Base-by-base conservation (phyloP, 2,888 invertebrate species). In the Plutella xylostella region DNA sequence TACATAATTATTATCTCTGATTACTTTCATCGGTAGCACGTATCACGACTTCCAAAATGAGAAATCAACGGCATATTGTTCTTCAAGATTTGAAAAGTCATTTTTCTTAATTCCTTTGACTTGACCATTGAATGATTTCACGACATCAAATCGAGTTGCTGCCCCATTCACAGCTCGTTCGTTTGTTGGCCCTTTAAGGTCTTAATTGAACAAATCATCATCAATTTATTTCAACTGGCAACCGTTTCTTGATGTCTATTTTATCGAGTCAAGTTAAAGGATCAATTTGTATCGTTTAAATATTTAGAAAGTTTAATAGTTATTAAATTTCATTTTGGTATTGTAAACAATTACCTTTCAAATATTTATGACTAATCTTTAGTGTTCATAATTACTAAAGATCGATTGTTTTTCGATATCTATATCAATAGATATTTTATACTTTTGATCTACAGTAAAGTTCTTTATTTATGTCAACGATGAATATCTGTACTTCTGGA, bases 141-240 rank as follows among this genome's bases (percentile, higher is more conserved):
- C 60, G 61, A 66, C 61, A 28, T 46, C 42, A 64, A 63, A 60
- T 60, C 57, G 53, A 60, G 54, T 54, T 51, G 53, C 51, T 45
- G 48, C 43, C 51, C 53, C 53, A 49, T 46, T 47, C 35, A 43
- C 17, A 25, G 35, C 30, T 34, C 43, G 30, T 35, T 46, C 45
- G 41, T 39, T n/a, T 20, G 30, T 21, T 58, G 62, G 63, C 65
- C 72, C 63, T 70, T 72, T 66, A 57, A 62, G 53, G 55, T 63
- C 60, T 63, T 75, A 75, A 78, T 78, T 74, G 73, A 64, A 73
- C 71, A 65, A 76, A 72, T 73, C 72, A 68, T 72, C 71, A 65
- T 68, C 73, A 73, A 72, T 75, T 74, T 66, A 65, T 65, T 59
- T 61, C 56, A 57, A 56, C 51, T 53, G 49, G 50, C 52, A 52